phyloP scores from a whole-genome alignment of 2,888 invertebrate species.

The Eumerus sabulonum region DNA sequence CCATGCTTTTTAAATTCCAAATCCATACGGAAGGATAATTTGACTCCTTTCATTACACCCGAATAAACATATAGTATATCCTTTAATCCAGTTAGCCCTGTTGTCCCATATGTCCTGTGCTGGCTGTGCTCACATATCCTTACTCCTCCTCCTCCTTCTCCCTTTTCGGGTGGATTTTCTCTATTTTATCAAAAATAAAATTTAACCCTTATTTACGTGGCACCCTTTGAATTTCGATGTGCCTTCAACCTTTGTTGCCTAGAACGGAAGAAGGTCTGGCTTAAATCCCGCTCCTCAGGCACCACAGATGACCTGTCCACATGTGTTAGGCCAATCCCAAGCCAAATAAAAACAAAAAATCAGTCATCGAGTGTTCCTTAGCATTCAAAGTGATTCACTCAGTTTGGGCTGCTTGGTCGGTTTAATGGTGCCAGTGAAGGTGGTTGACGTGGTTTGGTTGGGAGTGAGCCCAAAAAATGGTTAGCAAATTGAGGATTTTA shows the following conservation, averaged over 20 bases:
- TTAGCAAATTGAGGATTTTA: constrained; percentile 68
- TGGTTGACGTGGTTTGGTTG: constrained; percentile 8
- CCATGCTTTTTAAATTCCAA: constrained; percentile 51
- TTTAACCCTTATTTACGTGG: constrained; percentile 58
- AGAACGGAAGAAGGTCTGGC: constrained; percentile 12
- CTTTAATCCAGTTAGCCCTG: constrained; percentile 67
- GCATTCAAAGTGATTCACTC: constrained; percentile 59
- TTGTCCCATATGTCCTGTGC: constrained; percentile 56
- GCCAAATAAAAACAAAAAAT: background rate
- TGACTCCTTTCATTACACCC: constrained; percentile 69
- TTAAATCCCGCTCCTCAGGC: constrained; percentile 56
- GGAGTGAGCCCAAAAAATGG: constrained; percentile 57
- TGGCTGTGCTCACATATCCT: too few species aligned
- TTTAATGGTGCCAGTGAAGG: constrained; percentile 61
- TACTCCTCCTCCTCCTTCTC: background rate
- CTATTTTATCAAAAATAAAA: constrained; percentile 66
- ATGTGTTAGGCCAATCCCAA: constrained; percentile 63
- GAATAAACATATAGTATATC: constrained; percentile 69
- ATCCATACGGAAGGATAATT: constrained; percentile 69
- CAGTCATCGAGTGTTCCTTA: constrained; percentile 20
- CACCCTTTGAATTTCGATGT: background rate
- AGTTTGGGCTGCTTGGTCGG: constrained; percentile 17
- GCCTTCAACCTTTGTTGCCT: background rate
- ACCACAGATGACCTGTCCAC: constrained; percentile 65
- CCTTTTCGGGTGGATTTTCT: constrained; percentile 31